phyloP scores from a whole-genome alignment of 2,888 invertebrate genomes.

The Tubulanus polymorphus region DNA sequence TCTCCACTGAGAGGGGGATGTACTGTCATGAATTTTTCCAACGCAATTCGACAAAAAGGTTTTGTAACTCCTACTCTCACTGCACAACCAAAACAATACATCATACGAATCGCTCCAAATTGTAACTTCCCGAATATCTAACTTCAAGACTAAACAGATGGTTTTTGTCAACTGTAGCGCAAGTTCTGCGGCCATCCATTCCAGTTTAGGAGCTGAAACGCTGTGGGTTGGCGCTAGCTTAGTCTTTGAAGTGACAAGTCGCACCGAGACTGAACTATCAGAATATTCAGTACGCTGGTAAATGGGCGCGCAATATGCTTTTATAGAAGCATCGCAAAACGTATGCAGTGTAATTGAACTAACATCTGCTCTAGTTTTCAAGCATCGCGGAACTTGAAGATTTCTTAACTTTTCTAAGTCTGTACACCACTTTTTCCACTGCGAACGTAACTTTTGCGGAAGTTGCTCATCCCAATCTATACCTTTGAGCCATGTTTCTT shows the following conservation, averaged over 20 bases:
- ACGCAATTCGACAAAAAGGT: slow-evolving; percentile 9
- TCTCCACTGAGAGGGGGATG: slow-evolving; percentile 12
- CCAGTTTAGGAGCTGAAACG: slow-evolving; percentile 18
- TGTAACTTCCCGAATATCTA: slow-evolving; percentile 2
- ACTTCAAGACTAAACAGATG: slow-evolving; percentile 1
- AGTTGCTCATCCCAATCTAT: slow-evolving; percentile 33
- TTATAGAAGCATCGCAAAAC: slow-evolving; percentile 1
- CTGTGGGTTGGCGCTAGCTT: slow-evolving; percentile 16
- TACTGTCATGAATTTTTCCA: slow-evolving; percentile 5
- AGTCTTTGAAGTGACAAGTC: slow-evolving; percentile 14
- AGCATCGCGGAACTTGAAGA: slow-evolving; percentile 17
- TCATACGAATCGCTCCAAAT: slow-evolving; percentile 12
- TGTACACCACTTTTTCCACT: slow-evolving; percentile 15
- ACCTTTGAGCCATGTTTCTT: slow-evolving; percentile 27
- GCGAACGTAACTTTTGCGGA: neutral
- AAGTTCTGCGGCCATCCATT: slow-evolving; percentile 11
- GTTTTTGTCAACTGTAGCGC: slow-evolving; percentile 1
- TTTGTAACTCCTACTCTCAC: slow-evolving; percentile 5
- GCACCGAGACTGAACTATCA: neutral
- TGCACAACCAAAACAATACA: slow-evolving; percentile 11
- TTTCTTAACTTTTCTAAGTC: slow-evolving; percentile 13
- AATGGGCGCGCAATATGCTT: slow-evolving; percentile 1
- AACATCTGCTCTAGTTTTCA: slow-evolving; percentile 3
- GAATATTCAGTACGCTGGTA: neutral
- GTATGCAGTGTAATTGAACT: slow-evolving; percentile 6